Evolutionary conservation across 2,113 vertebrate species (phyloP), one percentile per base, ranked within the genome.

Genomic region (Dendropsophus ebraccatus): DNA sequence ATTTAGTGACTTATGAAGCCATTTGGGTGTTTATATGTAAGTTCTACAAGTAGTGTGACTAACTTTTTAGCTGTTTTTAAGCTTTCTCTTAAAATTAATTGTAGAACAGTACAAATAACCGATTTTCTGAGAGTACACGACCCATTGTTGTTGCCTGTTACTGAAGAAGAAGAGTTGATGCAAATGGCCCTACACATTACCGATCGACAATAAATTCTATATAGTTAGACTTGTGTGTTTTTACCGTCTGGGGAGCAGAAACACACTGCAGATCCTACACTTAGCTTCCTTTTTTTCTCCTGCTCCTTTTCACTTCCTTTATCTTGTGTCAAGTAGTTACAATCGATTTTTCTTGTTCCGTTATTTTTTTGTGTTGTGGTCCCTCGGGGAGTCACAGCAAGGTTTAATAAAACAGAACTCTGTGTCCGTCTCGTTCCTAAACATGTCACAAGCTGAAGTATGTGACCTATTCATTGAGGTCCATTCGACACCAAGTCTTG

Each of bases 371-470:
- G 52, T 81, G 65, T 74, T 72, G 65, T 35, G 67, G 69, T 60
- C 78, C 85, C 77, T 54, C 50, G 49, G 85, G 85, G 78, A 80
- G 76, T 70, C 84, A 87, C 77, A 47, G 52, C 49, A 81, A 45
- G 52, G 78, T 47, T 72, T 87, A 74, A 81, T 81, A 74, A 87
- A 81, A 81, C 85, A 87, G 85, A 73, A 70, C 70, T 58, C 85
- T 81, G 67, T n/a, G 54, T 72, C 78, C 35, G 13, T 81, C 78
- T 81, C 69, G n/a, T 69, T 81, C 62, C 77, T 74, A 49, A 81
- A 87, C 85, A 87, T 86, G 77, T 87, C 77, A 87, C 85, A 72
- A 70, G 77, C 41, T 62, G 76, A 86, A 58, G 84, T 86, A 37
- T 72, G 75, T 86, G 84, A 86, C 84, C 84, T 86, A 80, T 86